These are phyloP conservation scores for Drosophila demipolita DNA, from an alignment of 2,888 invertebrate species.

Conservation along the genomic window DNA sequence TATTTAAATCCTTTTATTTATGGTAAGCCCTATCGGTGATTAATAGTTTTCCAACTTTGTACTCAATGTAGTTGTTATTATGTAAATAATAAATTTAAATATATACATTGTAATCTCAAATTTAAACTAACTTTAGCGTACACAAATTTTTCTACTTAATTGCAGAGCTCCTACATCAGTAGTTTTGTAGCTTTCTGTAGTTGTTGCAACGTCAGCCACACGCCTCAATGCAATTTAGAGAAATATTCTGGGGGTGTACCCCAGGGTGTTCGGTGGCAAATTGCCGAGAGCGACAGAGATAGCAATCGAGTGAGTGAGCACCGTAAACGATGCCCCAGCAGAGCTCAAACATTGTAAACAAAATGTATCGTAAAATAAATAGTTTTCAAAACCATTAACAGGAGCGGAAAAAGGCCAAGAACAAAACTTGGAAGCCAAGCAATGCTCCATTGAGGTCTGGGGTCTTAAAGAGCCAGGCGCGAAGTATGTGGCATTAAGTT, in stretches of 20 bases:
- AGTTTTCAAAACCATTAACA: conserved; percentile 71
- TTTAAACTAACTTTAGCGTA: neutral
- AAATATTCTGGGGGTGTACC: conserved; percentile 56
- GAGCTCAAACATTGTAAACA: conserved; percentile 69
- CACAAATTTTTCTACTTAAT: conserved; percentile 11
- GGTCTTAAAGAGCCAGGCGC: conserved; percentile 50
- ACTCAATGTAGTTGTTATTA: neutral
- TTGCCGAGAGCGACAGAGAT: neutral
- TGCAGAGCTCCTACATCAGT: conserved; percentile 20
- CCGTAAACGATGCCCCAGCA: conserved; percentile 46
- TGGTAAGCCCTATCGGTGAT: neutral
- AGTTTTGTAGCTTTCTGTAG: conserved; percentile 8
- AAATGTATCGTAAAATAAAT: conserved; percentile 78
- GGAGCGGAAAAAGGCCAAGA: conserved; percentile 26
- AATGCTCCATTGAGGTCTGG: conserved; percentile 27
- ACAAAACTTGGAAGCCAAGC: conserved; percentile 34
- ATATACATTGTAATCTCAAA: neutral
- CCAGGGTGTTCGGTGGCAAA: conserved; percentile 9
- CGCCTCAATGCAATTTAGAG: conserved; percentile 69
- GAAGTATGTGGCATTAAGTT: conserved; percentile 66
- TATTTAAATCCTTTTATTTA: neutral
- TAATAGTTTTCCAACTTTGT: neutral
- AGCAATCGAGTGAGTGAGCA: conserved; percentile 5
- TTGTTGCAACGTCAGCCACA: conserved; percentile 42
- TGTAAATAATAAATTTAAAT: neutral